These are phyloP conservation scores for Chelon auratus DNA, from an alignment of 2,797 vertebrate genomes.

Conservation along the genomic window DNA sequence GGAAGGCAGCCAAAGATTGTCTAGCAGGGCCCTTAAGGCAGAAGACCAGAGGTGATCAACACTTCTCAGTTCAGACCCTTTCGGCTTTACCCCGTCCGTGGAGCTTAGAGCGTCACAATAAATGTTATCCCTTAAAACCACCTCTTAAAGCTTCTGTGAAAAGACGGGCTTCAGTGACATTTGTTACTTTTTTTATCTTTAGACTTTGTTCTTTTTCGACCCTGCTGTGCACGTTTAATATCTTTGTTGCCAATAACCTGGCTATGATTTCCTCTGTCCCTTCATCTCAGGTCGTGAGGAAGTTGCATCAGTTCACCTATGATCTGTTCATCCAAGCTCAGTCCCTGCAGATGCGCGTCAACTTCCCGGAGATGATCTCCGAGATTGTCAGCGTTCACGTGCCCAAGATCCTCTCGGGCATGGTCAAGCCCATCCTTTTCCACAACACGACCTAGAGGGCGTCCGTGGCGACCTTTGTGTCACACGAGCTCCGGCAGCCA, in stretches of 20 bases:
- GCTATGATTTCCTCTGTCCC: background rate
- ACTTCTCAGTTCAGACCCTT: slow-evolving; percentile 36
- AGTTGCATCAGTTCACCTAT: slow-evolving; percentile 96
- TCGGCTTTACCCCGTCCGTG: slow-evolving; percentile 31
- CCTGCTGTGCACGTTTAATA: background rate
- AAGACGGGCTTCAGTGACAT: slow-evolving; percentile 27
- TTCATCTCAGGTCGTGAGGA: slow-evolving; percentile 88
- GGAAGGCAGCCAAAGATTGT: slow-evolving; percentile 56
- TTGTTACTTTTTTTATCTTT: slow-evolving; percentile 30
- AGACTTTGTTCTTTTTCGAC: slow-evolving; percentile 16
- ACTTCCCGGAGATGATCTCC: slow-evolving; percentile 96
- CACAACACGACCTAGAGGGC: slow-evolving; percentile 75
- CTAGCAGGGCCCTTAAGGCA: slow-evolving; percentile 50
- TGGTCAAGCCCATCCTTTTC: slow-evolving; percentile 96
- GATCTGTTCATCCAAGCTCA: slow-evolving; percentile 93
- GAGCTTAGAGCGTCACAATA: slow-evolving; percentile 45
- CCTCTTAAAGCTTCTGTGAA: slow-evolving; percentile 35
- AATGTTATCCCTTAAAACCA: slow-evolving; percentile 51
- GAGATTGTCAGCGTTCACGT: slow-evolving; percentile 97
- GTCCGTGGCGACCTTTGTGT: too few species aligned
- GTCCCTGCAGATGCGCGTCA: slow-evolving; percentile 88
- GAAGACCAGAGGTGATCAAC: slow-evolving; percentile 53
- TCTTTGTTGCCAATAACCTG: slow-evolving; percentile 15
- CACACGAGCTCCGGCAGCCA: background rate
- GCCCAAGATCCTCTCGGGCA: slow-evolving; percentile 95